Base-by-base conservation (phyloP, 2,888 invertebrate genomes). In the Ctena decussata region DNA sequence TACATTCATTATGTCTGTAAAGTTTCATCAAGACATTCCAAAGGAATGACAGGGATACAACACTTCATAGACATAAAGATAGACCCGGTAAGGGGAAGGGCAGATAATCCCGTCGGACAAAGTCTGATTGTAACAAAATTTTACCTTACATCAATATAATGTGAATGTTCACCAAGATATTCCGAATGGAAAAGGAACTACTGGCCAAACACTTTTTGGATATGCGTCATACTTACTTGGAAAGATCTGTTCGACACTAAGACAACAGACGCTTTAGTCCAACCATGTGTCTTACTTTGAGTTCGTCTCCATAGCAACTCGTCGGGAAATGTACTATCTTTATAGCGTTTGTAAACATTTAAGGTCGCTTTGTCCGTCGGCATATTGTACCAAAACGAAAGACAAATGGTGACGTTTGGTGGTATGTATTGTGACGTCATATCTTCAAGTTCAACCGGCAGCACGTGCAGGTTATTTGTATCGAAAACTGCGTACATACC, bases 341-440 rank as follows among this genome's bases (percentile, higher is more conserved):
- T 35, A 27, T 27, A 57, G 32, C 65, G 11, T 35, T 65, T 65
- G 41, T 77, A 80, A 18, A 86, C 49, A 27, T 27, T 41, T n/a
- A 86, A 27, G 0, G 53, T 35, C 8, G 86, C 46, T 24, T 49
- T 46, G 32, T 27, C 37, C 1, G 86, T 81, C 24, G 86, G 86
- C 72, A 83, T 78, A 53, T 86, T 86, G 57, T 81, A 83, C 49
- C 49, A 70, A 30, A 86, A 86, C 21, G 77, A 70, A 8, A 86
- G 53, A 37, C 86, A 86, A 0, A 76, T 6, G 1, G 41, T 60
- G 0, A 70, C 65, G 35, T 46, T 41, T 27, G 12, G 15, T 57
- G 46, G 0, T 11, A 86, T 32, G 1, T 37, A 11, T 53, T 41
- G 44, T 24, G 86, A 83, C 53, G 49, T 65, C 35, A 86, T 75